Conservation (phyloP, 2,888 invertebrate species). For the Caenorhabditis auriculariae region DNA sequence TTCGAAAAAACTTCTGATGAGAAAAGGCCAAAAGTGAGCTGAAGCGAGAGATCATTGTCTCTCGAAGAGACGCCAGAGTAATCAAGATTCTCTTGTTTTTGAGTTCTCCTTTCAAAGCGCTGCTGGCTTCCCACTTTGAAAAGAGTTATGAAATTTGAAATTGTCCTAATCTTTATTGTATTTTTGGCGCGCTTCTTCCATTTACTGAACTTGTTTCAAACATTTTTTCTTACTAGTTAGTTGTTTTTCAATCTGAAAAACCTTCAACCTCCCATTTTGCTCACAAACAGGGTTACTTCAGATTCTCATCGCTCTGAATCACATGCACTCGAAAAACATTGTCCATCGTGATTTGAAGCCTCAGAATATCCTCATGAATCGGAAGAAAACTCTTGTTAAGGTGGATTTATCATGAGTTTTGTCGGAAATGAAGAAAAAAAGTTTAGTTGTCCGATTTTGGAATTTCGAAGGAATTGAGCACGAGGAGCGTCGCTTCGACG, state of each 20-base stretch:
- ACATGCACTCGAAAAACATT: slow-evolving; percentile 78
- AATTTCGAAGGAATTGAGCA: slow-evolving; percentile 62
- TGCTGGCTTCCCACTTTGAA: too few relatives aligned
- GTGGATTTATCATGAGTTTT: slow-evolving; percentile 18
- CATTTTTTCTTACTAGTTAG: too few relatives aligned
- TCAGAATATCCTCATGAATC: slow-evolving; percentile 80
- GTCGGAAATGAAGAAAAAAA: slow-evolving; percentile 2
- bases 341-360: slow-evolving; percentile 83
- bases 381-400: slow-evolving; percentile 66
- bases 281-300: slow-evolving; percentile 69
- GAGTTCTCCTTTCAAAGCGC: too few relatives aligned
- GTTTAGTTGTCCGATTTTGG: slow-evolving; percentile 43
- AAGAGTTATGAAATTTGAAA: too few relatives aligned
- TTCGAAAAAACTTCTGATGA: too few relatives aligned
- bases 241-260: background rate
- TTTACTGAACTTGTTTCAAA: too few relatives aligned
- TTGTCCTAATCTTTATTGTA: too few relatives aligned
- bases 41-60: too few relatives aligned
- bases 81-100: too few relatives aligned
- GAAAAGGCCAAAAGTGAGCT: too few relatives aligned
- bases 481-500: slow-evolving; percentile 68
- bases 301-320: slow-evolving; percentile 77
- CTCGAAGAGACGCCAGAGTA: too few relatives aligned
- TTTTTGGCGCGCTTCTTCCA: too few relatives aligned
- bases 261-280: background rate